These are phyloP conservation scores for Neoscelio sp. DNA, from an alignment of 2,888 invertebrate species.

Conservation along the genomic window DNA sequence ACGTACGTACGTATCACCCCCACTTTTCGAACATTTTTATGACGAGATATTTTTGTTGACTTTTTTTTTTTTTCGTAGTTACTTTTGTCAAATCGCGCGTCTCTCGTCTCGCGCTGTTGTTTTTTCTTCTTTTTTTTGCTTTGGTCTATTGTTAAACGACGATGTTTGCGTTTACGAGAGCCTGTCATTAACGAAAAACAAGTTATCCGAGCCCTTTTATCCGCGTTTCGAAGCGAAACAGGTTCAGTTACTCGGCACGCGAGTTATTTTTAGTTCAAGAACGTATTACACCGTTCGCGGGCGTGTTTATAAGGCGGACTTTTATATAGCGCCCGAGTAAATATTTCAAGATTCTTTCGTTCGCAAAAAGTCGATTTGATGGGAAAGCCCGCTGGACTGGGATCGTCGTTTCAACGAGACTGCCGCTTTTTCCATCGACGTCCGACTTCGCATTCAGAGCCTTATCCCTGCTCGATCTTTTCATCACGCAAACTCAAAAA, in stretches of 20 bases:
- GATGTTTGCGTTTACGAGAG: slow-evolving; percentile 5
- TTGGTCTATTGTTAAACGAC: no score
- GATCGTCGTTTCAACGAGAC: slow-evolving; percentile 42
- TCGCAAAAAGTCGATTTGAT: slow-evolving; percentile 34
- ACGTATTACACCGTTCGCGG: slow-evolving; percentile 37
- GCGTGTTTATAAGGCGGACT: slow-evolving; percentile 47
- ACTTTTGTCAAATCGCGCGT: no score
- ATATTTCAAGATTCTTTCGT: slow-evolving; percentile 45
- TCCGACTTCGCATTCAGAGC: slow-evolving; percentile 15
- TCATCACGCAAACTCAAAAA: slow-evolving; percentile 28
- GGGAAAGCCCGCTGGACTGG: slow-evolving; percentile 44
- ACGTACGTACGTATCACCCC: no score
- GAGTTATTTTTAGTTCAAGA: slow-evolving; percentile 62
- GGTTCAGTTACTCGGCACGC: slow-evolving; percentile 46
- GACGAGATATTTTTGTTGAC: no score
- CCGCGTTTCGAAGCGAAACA: slow-evolving; percentile 13
- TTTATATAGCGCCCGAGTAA: slow-evolving; percentile 32
- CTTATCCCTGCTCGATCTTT: slow-evolving; percentile 29
- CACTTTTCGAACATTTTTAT: no score
- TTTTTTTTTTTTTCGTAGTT: no score
- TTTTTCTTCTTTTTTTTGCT: no score
- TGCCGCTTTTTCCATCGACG: slow-evolving; percentile 2
- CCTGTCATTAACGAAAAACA: slow-evolving; percentile 23
- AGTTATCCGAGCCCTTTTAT: slow-evolving; percentile 2
- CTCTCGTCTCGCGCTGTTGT: not conserved